These are phyloP conservation scores for Phoeniculus purpureus DNA, from an alignment of 2,797 vertebrate genomes.

Conservation along the genomic window DNA sequence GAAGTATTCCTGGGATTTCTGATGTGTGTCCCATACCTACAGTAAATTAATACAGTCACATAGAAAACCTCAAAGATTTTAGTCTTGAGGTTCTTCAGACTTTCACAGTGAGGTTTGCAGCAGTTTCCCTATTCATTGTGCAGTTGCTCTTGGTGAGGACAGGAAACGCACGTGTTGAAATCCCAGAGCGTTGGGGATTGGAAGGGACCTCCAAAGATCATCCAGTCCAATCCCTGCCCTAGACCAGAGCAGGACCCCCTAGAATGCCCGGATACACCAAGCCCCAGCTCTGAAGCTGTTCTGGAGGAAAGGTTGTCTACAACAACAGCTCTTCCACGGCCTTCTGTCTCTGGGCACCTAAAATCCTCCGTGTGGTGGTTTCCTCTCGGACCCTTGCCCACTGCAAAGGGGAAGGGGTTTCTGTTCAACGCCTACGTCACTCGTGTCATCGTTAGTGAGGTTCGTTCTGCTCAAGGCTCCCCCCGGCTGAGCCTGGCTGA, in stretches of 20 bases:
- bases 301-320: background rate
- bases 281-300: background rate
- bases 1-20: background rate
- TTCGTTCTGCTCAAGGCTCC: too few relatives aligned
- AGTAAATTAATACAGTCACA: background rate
- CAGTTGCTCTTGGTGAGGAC: background rate
- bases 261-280: background rate
- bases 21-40: background rate
- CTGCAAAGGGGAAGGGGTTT: background rate
- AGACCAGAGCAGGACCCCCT: too few relatives aligned
- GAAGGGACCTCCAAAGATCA: too few relatives aligned
- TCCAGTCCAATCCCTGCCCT: too few relatives aligned
- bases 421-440: background rate
- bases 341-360: background rate
- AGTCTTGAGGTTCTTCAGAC: background rate
- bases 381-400: background rate
- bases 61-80: background rate
- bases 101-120: background rate
- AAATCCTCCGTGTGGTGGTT: background rate
- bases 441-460: background rate
- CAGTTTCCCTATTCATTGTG: background rate
- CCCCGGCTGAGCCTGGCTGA: background rate
- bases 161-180: background rate
- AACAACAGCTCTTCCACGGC: background rate
- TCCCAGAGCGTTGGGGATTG: too few relatives aligned